Percentiles rank a stretch among this genome's conserved stretches.
phyloP scores from a whole-genome alignment of 2,888 invertebrate genomes.

The Magallana nippona region DNA sequence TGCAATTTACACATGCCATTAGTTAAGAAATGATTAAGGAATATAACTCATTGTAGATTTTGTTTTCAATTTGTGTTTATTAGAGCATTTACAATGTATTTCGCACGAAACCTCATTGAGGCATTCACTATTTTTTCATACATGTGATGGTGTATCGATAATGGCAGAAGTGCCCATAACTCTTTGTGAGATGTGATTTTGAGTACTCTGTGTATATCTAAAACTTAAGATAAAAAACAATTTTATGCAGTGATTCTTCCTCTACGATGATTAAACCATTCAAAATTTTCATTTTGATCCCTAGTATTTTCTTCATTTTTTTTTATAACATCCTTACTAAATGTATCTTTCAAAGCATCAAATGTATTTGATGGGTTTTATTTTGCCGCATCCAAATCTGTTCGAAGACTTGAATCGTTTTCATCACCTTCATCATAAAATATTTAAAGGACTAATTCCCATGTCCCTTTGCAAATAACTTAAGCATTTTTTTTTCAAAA shows the following conservation, averaged over 20 bases:
- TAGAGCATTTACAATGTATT: constrained; percentile 9
- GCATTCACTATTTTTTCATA: neutral
- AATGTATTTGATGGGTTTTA: neutral
- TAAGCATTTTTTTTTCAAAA: neutral
- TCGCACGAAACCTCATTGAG: neutral
- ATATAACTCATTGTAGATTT: neutral
- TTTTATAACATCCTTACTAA: neutral
- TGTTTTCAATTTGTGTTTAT: neutral
- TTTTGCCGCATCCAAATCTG: neutral
- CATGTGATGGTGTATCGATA: neutral
- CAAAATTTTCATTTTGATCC: constrained; percentile 7
- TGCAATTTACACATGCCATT: constrained; percentile 31
- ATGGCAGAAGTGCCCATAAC: neutral
- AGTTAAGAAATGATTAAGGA: constrained; percentile 15
- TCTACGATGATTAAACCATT: constrained; percentile 40
- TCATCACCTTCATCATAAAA: constrained; percentile 22
- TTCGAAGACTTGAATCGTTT: neutral
- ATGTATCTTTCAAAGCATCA: neutral
- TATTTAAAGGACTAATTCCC: neutral
- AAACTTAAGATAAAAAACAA: constrained; percentile 26
- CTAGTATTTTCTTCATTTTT: constrained; percentile 37
- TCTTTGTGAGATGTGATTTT: constrained; percentile 38
- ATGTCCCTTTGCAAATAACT: constrained; percentile 20
- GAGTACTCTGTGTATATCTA: neutral
- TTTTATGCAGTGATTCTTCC: constrained; percentile 44